Evolutionary conservation across 1,140 invertebrate genomes (phyloP).

Genomic region (Gonatopus flavifemur): DNA sequence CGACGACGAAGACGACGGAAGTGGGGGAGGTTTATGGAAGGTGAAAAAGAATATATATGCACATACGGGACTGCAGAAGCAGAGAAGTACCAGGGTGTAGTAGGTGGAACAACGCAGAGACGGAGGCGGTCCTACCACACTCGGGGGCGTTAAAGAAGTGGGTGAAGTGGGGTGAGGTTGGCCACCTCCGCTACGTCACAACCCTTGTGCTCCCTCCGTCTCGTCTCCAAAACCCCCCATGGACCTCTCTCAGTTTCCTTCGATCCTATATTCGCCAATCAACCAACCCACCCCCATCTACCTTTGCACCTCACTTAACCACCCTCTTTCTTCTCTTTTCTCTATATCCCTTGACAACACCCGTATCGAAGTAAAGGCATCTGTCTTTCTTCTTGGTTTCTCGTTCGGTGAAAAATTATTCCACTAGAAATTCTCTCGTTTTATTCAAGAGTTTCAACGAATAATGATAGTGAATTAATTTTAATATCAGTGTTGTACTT

Average conservation of each 20-base stretch:
- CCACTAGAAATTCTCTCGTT: no score
- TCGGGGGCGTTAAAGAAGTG: slow-evolving; percentile 56
- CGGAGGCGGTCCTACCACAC: slow-evolving; percentile 54
- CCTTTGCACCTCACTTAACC: not conserved
- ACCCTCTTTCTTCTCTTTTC: slow-evolving; percentile 10
- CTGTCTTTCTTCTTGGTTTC: no score
- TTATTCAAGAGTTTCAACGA: no score
- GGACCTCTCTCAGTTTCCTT: slow-evolving; percentile 39
- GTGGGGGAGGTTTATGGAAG: slow-evolving; percentile 21
- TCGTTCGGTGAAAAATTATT: no score
- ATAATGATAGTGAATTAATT: no score
- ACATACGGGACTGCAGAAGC: slow-evolving; percentile 42
- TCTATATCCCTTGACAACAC: no score
- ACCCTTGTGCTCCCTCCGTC: slow-evolving; percentile 44
- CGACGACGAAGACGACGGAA: slow-evolving; percentile 15
- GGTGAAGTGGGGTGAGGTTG: slow-evolving; percentile 49
- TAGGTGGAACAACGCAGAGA: slow-evolving; percentile 54
- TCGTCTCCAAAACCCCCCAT: slow-evolving; percentile 31
- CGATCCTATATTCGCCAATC: slow-evolving; percentile 50
- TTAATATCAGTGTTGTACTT: no score
- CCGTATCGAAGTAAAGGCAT: no score
- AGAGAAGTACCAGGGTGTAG: slow-evolving; percentile 49
- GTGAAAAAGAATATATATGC: not conserved
- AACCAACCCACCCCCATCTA: slow-evolving; percentile 28
- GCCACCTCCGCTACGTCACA: slow-evolving; percentile 47